These are phyloP conservation scores for Synergus umbraculus DNA, from an alignment of 2,888 invertebrate genomes.

Conservation along the genomic window DNA sequence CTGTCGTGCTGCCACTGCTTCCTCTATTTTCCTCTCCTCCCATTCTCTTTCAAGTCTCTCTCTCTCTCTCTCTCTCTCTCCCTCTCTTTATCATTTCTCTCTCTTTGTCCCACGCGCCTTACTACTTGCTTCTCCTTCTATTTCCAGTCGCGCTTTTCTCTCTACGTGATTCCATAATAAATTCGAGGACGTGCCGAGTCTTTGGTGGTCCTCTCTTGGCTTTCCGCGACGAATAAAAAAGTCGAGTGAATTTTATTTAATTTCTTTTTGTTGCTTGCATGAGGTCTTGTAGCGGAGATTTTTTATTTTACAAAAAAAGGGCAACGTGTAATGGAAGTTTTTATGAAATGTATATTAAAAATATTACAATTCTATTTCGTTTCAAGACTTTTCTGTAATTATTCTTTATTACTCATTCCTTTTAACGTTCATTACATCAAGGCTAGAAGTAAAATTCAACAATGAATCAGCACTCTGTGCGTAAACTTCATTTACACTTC, in stretches of 20 bases:
- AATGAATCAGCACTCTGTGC: neutral
- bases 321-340: neutral
- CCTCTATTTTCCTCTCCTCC: neutral
- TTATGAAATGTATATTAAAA: no score
- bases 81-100: slow-evolving; percentile 12
- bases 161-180: slow-evolving; percentile 40
- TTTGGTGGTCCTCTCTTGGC: neutral
- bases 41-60: neutral
- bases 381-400: no score
- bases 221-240: neutral
- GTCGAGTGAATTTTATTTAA: neutral
- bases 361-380: no score
- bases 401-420: no score
- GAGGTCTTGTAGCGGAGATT: neutral
- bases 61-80: slow-evolving; percentile 4
- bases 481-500: slow-evolving; percentile 18
- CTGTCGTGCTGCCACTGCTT: slow-evolving; percentile 42
- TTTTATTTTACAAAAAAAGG: neutral
- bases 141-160: slow-evolving; percentile 16
- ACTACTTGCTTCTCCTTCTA: slow-evolving; percentile 20
- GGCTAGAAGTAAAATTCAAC: neutral
- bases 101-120: slow-evolving; percentile 16
- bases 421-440: neutral
- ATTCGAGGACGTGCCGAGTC: slow-evolving; percentile 23
- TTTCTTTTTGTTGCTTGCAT: neutral